A percentile compares a stretch with the other conserved stretches of the same genome.
Evolutionary conservation across 2,888 invertebrate genomes (phyloP).

Genomic region (Conistra vaccinii): DNA sequence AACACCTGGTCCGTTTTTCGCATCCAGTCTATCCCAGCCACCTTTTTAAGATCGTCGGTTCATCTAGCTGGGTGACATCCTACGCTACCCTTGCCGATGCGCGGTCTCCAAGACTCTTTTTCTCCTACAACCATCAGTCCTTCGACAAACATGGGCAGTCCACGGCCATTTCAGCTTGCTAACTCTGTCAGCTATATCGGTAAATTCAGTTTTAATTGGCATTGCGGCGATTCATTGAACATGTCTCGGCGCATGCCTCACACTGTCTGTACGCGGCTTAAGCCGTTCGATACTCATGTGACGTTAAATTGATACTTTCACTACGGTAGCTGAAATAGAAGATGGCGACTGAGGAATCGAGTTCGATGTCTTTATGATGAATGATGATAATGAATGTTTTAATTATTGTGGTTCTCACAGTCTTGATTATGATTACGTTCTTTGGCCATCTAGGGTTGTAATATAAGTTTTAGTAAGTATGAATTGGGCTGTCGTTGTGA

Average conservation of each 20-base stretch:
- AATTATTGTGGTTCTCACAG: constrained; percentile 7
- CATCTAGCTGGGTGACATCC: too few relatives aligned
- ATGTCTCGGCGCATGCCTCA: background rate
- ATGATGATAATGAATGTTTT: constrained; percentile 4
- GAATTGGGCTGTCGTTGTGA: background rate
- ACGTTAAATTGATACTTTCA: constrained; percentile 54
- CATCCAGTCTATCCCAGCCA: background rate
- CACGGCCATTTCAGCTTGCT: background rate
- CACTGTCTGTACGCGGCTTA: background rate
- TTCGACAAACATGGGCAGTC: background rate
- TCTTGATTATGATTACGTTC: constrained; percentile 7
- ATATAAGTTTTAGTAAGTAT: background rate
- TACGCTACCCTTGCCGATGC: too few relatives aligned
- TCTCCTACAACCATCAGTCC: background rate
- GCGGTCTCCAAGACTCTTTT: background rate
- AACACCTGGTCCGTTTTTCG: background rate
- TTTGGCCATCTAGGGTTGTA: background rate
- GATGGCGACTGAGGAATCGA: background rate
- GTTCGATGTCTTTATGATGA: constrained; percentile 26
- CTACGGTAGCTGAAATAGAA: constrained; percentile 31
- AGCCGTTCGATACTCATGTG: constrained; percentile 23
- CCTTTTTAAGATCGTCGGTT: background rate
- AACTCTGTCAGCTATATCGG: too few relatives aligned
- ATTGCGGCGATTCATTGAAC: background rate
- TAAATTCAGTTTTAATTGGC: background rate